Evolutionary conservation across 1,140 invertebrate species (phyloP).

Genomic region (Wasmannia auropunctata): DNA sequence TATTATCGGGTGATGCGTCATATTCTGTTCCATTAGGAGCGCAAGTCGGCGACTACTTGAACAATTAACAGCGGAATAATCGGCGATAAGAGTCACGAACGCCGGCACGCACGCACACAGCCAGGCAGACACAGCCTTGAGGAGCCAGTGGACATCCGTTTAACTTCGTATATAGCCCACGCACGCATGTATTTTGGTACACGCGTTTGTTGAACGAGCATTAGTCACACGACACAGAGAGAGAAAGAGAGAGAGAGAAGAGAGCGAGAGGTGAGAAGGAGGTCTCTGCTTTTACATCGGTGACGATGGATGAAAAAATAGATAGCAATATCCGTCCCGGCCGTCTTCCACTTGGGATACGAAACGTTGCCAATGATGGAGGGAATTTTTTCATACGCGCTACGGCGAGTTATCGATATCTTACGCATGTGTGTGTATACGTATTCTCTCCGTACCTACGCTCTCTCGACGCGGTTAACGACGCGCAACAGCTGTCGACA

Average conservation of each 20-base stretch:
- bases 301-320: constrained; percentile 17
- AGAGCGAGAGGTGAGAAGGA: not conserved
- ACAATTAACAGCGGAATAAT: constrained; percentile 57
- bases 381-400: constrained; percentile 3
- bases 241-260: not conserved
- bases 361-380: not conserved
- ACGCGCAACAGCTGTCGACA: constrained; percentile 60
- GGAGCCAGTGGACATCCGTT: constrained; percentile 44
- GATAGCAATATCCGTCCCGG: not conserved
- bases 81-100: constrained; percentile 57
- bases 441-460: constrained; percentile 20
- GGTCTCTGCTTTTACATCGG: constrained; percentile 2
- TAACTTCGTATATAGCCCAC: constrained; percentile 38
- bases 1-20: constrained; percentile 67
- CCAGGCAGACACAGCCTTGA: not conserved
- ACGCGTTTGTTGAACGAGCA: constrained; percentile 25
- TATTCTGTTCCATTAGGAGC: constrained; percentile 56
- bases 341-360: not conserved
- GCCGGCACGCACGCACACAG: not conserved
- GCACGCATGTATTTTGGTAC: constrained; percentile 62
- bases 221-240: constrained; percentile 24
- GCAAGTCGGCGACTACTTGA: constrained; percentile 48
- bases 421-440: not conserved
- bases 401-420: not conserved
- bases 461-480: constrained; percentile 40